Percentiles rank a stretch among this genome's conserved stretches.
These are phyloP conservation scores for Fragum sueziense DNA, from an alignment of 2,888 invertebrate species.

Conservation along the genomic window DNA sequence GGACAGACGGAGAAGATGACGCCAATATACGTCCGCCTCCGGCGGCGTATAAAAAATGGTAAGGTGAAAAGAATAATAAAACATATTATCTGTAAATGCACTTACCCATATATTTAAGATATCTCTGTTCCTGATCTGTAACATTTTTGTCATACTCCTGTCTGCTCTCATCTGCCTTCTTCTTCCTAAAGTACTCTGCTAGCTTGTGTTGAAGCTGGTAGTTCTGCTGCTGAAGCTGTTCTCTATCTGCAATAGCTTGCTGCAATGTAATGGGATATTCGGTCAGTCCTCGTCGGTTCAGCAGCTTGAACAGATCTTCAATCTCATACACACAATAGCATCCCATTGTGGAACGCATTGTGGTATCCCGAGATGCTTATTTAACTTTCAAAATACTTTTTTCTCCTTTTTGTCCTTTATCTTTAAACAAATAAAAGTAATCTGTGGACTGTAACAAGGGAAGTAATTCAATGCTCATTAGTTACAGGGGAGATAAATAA, in stretches of 20 bases:
- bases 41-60: no score
- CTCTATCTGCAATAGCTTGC: conserved; percentile 76
- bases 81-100: no score
- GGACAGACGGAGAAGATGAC: no score
- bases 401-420: background rate
- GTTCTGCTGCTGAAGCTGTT: conserved; percentile 79
- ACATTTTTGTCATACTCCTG: conserved; percentile 80
- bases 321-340: conserved; percentile 14
- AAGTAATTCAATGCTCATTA: conserved; percentile 21
- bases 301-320: conserved; percentile 16
- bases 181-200: conserved; percentile 81
- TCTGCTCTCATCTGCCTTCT: conserved; percentile 79
- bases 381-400: background rate
- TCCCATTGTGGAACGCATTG: conserved; percentile 12
- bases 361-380: background rate
- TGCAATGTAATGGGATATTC: conserved; percentile 33
- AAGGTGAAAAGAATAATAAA: no score
- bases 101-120: conserved; percentile 81
- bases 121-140: conserved; percentile 82
- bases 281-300: background rate
- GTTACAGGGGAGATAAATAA: conserved; percentile 22
- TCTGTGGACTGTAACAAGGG: conserved; percentile 26
- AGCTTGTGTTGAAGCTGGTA: conserved; percentile 81
- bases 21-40: no score
- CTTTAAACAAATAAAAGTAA: background rate